Evolutionary conservation across 2,888 invertebrate species (phyloP), one percentile per base, ranked within the genome.

Genomic region (Orthosia gothica): DNA sequence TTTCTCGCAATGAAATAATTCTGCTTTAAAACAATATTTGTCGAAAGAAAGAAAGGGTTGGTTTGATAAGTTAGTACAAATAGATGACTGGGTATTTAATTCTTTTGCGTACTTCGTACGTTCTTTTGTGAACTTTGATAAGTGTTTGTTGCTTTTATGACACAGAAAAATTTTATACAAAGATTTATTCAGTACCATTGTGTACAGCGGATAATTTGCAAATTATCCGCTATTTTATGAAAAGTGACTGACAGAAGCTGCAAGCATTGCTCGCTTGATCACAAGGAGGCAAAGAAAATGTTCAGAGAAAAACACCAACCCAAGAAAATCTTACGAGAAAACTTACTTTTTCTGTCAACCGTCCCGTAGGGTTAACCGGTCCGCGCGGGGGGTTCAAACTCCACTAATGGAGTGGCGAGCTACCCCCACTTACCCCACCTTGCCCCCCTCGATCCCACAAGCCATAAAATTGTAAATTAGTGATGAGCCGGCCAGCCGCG

Each of bases 391-490:
- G 91, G 89, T 83, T 85, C 83, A 87, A 89, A 89, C 90, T 85
- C 89, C 90, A 93, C 95, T 95, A 95, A 95, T 95, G 95, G 95
- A 95, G 94, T 92, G 92, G 90, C 89, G 87, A 87, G 89, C 90
- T 88, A 76, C 81, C 86, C 90, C 89, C 81, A 68, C 61, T 63
- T 63, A 32, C 70, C 32, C 89, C 86, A 89, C 87, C 90, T 92
- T 90, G 90, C 87, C 87, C 87, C 89, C 90, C 84, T 78, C 86
- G 90, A 88, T 92, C 95, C 95, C 95, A 92, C 95, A 93, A 93
- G 94, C 96, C 96, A 96, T 96, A 96, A 96, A 96, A 96, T 95
- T 95, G 95, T 96, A 96, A 96, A 96, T 96, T 96, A 96, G 94
- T 96, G 96, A 96, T 96, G 96, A 96, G 93, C 94, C 94, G 92